These are phyloP conservation scores for Cylas formicarius DNA, from an alignment of 1,140 invertebrate genomes.

Conservation along the genomic window DNA sequence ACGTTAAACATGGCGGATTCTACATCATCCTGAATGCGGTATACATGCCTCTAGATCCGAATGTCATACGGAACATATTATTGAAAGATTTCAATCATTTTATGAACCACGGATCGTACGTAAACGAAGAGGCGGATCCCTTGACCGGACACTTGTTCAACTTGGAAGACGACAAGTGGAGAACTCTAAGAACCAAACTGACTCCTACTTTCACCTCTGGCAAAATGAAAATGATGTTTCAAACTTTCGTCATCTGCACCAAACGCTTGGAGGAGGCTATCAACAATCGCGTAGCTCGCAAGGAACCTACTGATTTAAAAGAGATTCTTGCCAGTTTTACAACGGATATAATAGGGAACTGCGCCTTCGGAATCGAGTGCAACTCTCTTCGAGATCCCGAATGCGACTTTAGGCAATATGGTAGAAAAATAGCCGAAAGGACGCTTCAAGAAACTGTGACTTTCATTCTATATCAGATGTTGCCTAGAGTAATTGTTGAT, in stretches of 20 bases:
- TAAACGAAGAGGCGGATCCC: constrained; percentile 43
- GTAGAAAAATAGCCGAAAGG: neutral
- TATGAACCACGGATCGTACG: constrained; percentile 43
- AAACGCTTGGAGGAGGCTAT: constrained; percentile 24
- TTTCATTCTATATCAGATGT: no score
- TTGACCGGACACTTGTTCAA: constrained; percentile 44
- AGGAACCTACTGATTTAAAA: constrained; percentile 9
- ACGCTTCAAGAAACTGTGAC: no score
- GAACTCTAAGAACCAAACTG: constrained; percentile 40
- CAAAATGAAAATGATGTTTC: constrained; percentile 44
- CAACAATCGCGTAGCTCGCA: constrained; percentile 7
- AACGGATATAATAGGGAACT: constrained; percentile 56
- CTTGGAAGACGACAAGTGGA: constrained; percentile 44
- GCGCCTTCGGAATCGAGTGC: constrained; percentile 56
- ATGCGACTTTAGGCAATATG: constrained; percentile 44
- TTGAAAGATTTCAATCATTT: constrained; percentile 47
- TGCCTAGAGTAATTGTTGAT: no score
- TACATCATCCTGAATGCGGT: constrained; percentile 6
- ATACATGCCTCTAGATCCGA: constrained; percentile 39
- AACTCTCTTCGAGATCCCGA: constrained; percentile 48
- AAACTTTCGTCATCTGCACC: constrained; percentile 26
- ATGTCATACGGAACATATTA: constrained; percentile 44
- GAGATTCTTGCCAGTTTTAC: constrained; percentile 44
- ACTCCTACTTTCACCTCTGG: constrained; percentile 46
- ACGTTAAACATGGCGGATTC: constrained; percentile 9